These are phyloP conservation scores for Formicarius rufipectus DNA, from an alignment of 2,113 vertebrate species.

Conservation along the genomic window DNA sequence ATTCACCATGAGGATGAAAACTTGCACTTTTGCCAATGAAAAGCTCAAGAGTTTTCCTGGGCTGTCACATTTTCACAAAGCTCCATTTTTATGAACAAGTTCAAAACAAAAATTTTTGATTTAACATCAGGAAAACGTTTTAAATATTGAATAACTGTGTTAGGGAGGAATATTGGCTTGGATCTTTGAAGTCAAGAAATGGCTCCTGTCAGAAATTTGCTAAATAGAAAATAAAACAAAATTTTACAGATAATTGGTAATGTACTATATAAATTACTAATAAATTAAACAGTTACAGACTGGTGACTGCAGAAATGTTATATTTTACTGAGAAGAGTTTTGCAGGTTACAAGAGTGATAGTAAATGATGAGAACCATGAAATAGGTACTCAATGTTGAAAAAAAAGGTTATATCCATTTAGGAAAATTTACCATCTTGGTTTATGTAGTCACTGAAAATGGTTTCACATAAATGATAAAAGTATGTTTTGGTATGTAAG, in stretches of 20 bases:
- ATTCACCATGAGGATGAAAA: not conserved
- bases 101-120: not conserved
- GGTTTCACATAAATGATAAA: not conserved
- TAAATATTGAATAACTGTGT: not conserved
- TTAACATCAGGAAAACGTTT: not conserved
- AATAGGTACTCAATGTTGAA: not conserved
- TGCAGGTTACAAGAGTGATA: not conserved
- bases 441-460: not conserved
- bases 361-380: not conserved
- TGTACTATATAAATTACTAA: not conserved
- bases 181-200: not conserved
- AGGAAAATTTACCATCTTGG: not conserved
- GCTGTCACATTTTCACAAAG: not conserved
- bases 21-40: not conserved
- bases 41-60: not conserved
- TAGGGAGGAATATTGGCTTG: not conserved
- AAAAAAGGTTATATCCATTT: not conserved
- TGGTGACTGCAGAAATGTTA: not conserved
- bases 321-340: not conserved
- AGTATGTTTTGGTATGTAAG: not conserved
- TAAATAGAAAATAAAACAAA: not conserved
- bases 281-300: not conserved
- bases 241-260: not conserved
- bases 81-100: not conserved
- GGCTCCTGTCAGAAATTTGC: not conserved